Evolutionary conservation across 2,797 vertebrate genomes (phyloP).

Genomic region (Coregonus ussuriensis): DNA sequence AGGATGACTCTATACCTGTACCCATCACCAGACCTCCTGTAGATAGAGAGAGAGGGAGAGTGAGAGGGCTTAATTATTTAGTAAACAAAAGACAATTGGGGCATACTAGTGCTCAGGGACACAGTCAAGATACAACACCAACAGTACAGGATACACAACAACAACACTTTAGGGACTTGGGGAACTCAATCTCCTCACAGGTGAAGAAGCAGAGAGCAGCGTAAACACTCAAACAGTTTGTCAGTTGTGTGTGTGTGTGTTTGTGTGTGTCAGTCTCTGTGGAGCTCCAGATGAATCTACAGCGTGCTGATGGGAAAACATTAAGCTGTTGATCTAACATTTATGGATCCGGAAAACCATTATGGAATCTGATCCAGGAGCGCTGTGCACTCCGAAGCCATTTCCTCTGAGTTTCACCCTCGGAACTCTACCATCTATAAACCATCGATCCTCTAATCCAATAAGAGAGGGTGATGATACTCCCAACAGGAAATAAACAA

Average conservation of each 20-base stretch:
- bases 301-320: conserved; percentile 68
- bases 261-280: conserved; percentile 16
- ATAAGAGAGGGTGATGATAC: conserved; percentile 57
- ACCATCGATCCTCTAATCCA: conserved; percentile 67
- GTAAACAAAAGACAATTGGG: not conserved
- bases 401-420: conserved; percentile 73
- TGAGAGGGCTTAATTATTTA: not conserved
- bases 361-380: conserved; percentile 71
- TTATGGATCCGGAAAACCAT: conserved; percentile 77
- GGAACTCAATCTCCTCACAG: no score
- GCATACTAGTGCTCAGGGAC: no score
- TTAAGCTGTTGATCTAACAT: conserved; percentile 69
- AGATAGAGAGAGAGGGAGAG: not conserved
- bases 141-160: no score
- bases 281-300: conserved; percentile 59
- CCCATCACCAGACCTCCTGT: conserved; percentile 98
- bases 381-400: conserved; percentile 60
- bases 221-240: no score
- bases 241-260: no score
- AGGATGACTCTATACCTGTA: conserved; percentile 97
- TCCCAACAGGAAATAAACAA: conserved; percentile 59
- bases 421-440: conserved; percentile 41
- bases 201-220: no score
- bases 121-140: no score
- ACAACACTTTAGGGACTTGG: no score